Percentiles rank a stretch among this genome's conserved stretches.
phyloP scores from a whole-genome alignment of 2,888 invertebrate species.

The Penaeus monodon region DNA sequence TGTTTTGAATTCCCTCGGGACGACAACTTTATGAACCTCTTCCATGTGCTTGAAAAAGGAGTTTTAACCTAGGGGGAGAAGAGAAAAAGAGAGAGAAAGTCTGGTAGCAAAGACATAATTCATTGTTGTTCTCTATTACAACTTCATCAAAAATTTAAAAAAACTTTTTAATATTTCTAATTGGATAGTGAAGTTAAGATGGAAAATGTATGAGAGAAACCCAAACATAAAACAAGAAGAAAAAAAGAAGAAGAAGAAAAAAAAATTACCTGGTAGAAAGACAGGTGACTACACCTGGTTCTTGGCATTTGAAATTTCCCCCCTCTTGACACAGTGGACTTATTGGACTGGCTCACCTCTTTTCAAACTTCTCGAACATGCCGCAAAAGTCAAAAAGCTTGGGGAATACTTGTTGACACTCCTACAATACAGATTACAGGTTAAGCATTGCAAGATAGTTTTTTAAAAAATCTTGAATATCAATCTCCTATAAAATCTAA shows the following conservation, averaged over 20 bases:
- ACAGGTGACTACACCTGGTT: constrained; percentile 59
- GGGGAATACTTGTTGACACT: constrained; percentile 57
- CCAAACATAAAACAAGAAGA: neutral
- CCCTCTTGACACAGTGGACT: constrained; percentile 30
- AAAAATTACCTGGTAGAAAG: constrained; percentile 55
- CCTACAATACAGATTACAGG: constrained; percentile 14
- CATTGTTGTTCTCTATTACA: no score
- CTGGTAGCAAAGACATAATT: no score
- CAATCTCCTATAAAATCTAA: no score
- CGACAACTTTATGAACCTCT: constrained; percentile 56
- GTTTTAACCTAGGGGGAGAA: constrained; percentile 48
- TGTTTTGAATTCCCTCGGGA: constrained; percentile 51
- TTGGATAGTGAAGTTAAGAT: no score
- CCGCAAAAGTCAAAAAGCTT: constrained; percentile 50
- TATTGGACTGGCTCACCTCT: constrained; percentile 42
- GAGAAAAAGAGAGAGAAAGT: neutral
- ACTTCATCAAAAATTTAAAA: no score
- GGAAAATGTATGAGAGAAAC: no score
- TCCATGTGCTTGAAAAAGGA: constrained; percentile 61
- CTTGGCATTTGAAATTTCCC: constrained; percentile 61
- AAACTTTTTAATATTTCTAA: no score
- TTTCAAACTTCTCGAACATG: constrained; percentile 52
- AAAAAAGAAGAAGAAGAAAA: neutral
- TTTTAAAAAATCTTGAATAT: neutral
- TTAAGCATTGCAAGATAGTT: neutral